phyloP scores from a whole-genome alignment of 35 echinoderm and acorn worm species.

The Anneissia japonica region DNA sequence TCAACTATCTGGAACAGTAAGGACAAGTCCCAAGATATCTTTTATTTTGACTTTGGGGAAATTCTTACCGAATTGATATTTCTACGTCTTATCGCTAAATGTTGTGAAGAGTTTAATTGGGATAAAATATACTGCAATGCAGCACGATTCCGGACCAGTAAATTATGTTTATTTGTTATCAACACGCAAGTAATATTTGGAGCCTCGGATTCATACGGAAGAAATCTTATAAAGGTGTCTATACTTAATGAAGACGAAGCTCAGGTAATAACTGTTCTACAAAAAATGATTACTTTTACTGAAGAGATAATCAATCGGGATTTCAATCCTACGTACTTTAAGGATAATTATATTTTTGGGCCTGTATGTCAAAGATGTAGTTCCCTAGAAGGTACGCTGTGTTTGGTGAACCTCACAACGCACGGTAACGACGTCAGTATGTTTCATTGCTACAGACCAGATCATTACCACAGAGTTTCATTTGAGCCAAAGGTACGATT shows the following conservation, averaged over 20 bases:
- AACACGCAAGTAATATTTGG: neutral
- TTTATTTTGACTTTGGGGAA: conserved; percentile 32
- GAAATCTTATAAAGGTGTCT: neutral
- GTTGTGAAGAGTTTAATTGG: neutral
- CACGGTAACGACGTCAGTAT: too few relatives aligned
- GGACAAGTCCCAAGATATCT: neutral
- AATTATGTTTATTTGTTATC: neutral
- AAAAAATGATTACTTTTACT: too few relatives aligned
- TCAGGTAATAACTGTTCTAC: too few relatives aligned
- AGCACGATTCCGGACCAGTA: neutral
- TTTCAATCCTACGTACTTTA: too few relatives aligned
- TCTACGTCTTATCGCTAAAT: conserved; percentile 14
- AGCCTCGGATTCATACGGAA: neutral
- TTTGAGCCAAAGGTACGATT: too few relatives aligned
- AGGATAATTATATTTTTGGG: too few relatives aligned
- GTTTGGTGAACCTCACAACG: too few relatives aligned
- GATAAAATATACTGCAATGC: conserved; percentile 4
- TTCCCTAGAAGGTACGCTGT: too few relatives aligned
- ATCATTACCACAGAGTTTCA: too few relatives aligned
- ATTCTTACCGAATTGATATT: conserved; percentile 5
- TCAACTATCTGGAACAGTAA: neutral
- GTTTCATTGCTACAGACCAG: too few relatives aligned
- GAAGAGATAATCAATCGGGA: too few relatives aligned
- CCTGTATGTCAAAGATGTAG: too few relatives aligned
- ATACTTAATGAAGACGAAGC: neutral